Conservation (phyloP, 2,797 vertebrate genomes). For the Caiman crocodilus region DNA sequence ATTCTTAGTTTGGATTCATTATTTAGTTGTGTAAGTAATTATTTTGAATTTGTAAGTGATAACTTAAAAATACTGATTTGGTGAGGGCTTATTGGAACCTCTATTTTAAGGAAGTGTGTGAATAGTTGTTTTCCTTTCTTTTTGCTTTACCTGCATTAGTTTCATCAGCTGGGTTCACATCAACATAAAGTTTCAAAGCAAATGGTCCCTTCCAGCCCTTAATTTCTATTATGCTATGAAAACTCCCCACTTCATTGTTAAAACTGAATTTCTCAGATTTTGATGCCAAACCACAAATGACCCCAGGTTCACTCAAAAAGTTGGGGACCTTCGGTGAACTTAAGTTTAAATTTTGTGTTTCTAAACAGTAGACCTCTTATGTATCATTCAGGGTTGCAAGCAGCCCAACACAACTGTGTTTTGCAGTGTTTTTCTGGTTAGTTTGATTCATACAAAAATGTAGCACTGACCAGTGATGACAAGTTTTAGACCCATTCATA, state of each 20-base stretch:
- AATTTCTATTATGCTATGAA: too few species aligned
- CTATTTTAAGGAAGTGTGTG: background rate
- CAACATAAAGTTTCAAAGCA: constrained; percentile 2
- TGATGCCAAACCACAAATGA: background rate
- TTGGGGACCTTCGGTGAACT: background rate
- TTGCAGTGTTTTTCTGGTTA: background rate
- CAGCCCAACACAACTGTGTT: background rate
- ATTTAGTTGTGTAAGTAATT: background rate
- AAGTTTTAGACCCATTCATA: background rate
- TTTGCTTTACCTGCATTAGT: background rate
- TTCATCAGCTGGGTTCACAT: background rate
- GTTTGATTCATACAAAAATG: background rate
- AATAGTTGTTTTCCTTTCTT: constrained; percentile 6
- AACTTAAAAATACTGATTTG: background rate
- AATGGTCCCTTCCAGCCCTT: background rate
- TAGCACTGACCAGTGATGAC: background rate
- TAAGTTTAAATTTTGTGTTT: background rate
- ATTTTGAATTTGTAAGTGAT: background rate
- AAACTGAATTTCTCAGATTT: constrained; percentile 10
- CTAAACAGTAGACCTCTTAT: background rate
- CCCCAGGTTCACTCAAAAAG: background rate
- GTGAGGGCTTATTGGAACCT: background rate
- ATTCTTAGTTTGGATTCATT: too few species aligned
- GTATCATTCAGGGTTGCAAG: background rate
- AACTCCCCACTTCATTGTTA: background rate